Conservation (phyloP, 2,888 invertebrate genomes). For the Eupithecia insigniata region DNA sequence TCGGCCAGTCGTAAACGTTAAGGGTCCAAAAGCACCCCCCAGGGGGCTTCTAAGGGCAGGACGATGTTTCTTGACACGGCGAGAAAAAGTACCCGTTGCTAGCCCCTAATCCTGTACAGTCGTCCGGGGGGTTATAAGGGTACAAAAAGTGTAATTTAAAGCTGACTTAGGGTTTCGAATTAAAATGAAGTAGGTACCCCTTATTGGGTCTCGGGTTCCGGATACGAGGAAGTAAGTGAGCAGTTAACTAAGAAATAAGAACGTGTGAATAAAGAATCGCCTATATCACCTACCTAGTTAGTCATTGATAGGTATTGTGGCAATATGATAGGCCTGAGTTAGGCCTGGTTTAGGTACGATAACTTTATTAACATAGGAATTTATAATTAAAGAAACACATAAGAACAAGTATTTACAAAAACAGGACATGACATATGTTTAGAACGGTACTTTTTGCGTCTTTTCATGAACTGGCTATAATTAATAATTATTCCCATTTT, state of each 20-base stretch:
- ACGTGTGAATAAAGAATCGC: neutral
- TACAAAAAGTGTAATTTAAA: constrained; percentile 83
- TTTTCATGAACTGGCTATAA: no score
- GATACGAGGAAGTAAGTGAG: constrained; percentile 27
- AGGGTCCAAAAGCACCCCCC: constrained; percentile 84
- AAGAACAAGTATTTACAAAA: no score
- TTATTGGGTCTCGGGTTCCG: constrained; percentile 44
- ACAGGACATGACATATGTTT: no score
- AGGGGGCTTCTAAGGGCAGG: constrained; percentile 82
- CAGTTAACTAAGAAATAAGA: constrained; percentile 10
- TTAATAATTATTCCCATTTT: no score
- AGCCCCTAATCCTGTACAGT: constrained; percentile 75
- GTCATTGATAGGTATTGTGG: neutral
- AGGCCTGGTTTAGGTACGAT: no score
- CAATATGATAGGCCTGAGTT: no score
- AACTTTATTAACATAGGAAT: no score
- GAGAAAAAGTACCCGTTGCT: constrained; percentile 77
- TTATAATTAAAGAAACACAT: no score
- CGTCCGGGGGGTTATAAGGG: constrained; percentile 79
- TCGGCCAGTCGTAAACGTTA: constrained; percentile 87
- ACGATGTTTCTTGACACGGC: constrained; percentile 79
- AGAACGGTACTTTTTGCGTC: no score
- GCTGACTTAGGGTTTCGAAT: constrained; percentile 83
- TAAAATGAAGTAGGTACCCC: constrained; percentile 75
- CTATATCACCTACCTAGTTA: neutral